Base-by-base conservation (phyloP, 2,113 vertebrate genomes). In the Corythornis vintsioides region DNA sequence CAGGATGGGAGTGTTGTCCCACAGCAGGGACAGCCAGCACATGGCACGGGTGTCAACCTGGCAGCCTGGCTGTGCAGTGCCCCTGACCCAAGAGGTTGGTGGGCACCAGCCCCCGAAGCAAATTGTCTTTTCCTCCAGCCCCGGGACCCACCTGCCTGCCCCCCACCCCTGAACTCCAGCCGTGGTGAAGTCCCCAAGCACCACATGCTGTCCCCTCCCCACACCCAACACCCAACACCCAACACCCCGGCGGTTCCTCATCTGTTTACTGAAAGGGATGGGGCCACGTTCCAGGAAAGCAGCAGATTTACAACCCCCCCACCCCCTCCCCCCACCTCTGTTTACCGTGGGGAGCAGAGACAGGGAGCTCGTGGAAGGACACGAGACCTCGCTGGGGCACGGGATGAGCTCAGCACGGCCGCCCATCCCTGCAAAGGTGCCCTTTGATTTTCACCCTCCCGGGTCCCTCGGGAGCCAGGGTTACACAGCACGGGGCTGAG, bases 1-100 rank as follows among this genome's bases (percentile, higher is more conserved):
- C 45, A 7, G 1, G 2, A 14, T 0, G 1, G 14, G 11, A 25
- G 4, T 19, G 45, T 2, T 42, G 38, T 38, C 38, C 38, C 38
- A 38, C 38, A 38, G 38, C 38, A 38, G 38, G 38, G 38, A 38
- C 64, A 77, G 59, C 61, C 79, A 52, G 11, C 13, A 3, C 4
- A 0, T 0, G 28, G 29, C 59, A 55, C 61, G 6, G 2, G 6
- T 29, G 40, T 45, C 33, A 55, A 56, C n/a, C 33, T 56, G 63
- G 64, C n/a, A 24, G 20, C 40, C 20, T 4, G 1, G 19, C 5
- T 21, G 19, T 35, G n/a, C 9, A 2, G 66, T 24, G 42, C 40
- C 57, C n/a, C 69, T 94, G 47, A 8, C 20, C 80, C 61, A 16
- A 43, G 69, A 38, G 15, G 15, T 12, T 31, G 52, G 3, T 57